A percentile compares a stretch with the other conserved stretches of the same genome.
Conservation (phyloP, 2,797 vertebrate genomes). For the Limnodromus scolopaceus region DNA sequence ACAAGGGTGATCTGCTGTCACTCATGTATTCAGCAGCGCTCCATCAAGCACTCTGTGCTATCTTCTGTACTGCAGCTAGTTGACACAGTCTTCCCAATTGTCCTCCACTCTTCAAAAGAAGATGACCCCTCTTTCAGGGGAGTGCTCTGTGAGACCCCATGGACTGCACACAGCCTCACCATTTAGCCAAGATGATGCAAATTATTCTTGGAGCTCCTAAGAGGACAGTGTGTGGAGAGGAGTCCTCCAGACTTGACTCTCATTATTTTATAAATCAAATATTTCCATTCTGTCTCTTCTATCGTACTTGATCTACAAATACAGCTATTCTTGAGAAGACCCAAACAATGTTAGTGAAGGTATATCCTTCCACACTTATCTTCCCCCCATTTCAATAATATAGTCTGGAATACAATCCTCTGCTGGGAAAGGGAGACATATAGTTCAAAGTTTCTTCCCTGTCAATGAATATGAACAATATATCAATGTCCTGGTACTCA, state of each 20-base stretch:
- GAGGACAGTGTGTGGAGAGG: background rate
- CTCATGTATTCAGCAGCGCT: background rate
- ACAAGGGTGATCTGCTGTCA: background rate
- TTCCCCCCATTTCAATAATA: background rate
- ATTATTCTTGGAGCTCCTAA: background rate
- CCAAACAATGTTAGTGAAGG: background rate
- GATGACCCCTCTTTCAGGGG: background rate
- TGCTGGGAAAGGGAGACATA: background rate
- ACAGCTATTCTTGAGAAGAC: background rate
- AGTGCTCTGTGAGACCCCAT: background rate
- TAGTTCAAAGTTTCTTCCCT: background rate
- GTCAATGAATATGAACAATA: background rate
- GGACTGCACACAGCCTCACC: background rate
- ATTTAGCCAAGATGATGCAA: background rate
- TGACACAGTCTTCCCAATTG: background rate
- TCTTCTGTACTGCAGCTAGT: background rate
- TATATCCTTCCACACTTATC: background rate
- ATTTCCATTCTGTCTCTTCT: background rate
- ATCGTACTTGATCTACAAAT: background rate
- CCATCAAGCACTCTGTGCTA: background rate
- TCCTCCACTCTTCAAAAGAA: background rate
- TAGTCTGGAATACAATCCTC: background rate
- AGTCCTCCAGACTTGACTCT: background rate
- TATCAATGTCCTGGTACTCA: background rate
- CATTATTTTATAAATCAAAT: background rate